Conservation (phyloP, 2,113 vertebrate species). For the Sapajus apella region DNA sequence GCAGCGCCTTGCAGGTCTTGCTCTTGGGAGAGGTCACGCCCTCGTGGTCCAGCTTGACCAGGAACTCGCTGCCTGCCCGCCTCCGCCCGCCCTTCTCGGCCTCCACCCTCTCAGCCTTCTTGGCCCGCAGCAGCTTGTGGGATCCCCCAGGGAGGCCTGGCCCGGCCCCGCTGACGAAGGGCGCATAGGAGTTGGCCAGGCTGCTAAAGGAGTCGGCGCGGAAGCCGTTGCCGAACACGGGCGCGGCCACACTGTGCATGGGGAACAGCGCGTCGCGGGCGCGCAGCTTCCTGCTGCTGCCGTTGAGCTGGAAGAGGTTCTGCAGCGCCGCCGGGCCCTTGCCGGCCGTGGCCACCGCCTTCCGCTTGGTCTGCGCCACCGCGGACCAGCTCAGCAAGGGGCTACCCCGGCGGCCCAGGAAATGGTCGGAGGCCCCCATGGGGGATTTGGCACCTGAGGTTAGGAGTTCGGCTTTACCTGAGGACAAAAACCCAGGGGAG, state of each 20-base stretch:
- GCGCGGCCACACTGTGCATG: conserved; percentile 81
- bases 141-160: conserved; percentile 83
- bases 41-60: conserved; percentile 97
- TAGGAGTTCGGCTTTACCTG: conserved; percentile 89
- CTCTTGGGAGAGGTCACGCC: conserved; percentile 98
- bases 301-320: conserved; percentile 93
- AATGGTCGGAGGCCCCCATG: conserved; percentile 78
- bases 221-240: conserved; percentile 94
- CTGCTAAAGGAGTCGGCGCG: conserved; percentile 96
- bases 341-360: conserved; percentile 67
- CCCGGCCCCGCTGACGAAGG: conserved; percentile 86
- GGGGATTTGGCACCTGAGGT: conserved; percentile 88
- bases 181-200: conserved; percentile 94
- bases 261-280: conserved; percentile 88
- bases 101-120: conserved; percentile 86
- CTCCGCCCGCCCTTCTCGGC: conserved; percentile 83
- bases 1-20: conserved; percentile 94
- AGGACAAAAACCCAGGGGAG: rapidly evolving
- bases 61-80: conserved; percentile 88
- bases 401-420: conserved; percentile 81
- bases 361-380: conserved; percentile 88
- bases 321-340: conserved; percentile 83
- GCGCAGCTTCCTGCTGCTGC: conserved; percentile 88
- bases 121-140: conserved; percentile 87
- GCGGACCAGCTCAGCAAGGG: conserved; percentile 91